Percentiles rank a stretch among this genome's conserved stretches.
Evolutionary conservation across 2,797 vertebrate genomes (phyloP).

Genomic region (Oreochromis mossambicus): DNA sequence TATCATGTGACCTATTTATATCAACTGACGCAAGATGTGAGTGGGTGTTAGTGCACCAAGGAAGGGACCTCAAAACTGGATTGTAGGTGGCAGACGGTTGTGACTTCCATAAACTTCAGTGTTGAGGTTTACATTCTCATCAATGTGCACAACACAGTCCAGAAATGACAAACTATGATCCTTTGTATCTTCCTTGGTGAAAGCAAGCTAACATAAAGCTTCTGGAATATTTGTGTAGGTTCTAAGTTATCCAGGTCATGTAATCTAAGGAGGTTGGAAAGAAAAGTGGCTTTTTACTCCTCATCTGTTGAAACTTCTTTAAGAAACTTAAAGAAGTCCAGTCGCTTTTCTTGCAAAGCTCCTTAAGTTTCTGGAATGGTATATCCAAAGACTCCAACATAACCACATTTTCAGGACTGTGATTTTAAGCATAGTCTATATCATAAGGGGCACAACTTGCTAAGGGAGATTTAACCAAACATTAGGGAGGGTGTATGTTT

Average conservation of each 20-base stretch:
- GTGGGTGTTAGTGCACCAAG: neutral
- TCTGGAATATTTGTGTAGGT: neutral
- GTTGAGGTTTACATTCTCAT: neutral
- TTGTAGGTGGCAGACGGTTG: neutral
- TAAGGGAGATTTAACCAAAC: neutral
- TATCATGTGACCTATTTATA: neutral
- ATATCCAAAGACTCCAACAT: neutral
- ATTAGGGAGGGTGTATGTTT: neutral
- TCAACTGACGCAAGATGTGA: neutral
- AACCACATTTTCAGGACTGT: neutral
- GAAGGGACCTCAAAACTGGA: neutral
- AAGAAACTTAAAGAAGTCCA: neutral
- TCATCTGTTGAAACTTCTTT: neutral
- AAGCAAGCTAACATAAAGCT: neutral
- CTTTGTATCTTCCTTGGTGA: accelerated
- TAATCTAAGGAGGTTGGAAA: neutral
- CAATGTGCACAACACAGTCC: neutral
- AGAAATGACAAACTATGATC: neutral
- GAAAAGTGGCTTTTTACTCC: neutral
- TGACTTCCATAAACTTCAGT: neutral
- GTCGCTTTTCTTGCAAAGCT: accelerated
- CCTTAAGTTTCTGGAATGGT: neutral
- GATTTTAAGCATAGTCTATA: neutral
- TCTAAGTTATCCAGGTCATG: neutral
- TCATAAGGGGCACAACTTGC: neutral